Percentiles rank a stretch among this genome's conserved stretches.
These are phyloP conservation scores for Nomada goodeniana DNA, from an alignment of 2,888 invertebrate species.

Conservation along the genomic window DNA sequence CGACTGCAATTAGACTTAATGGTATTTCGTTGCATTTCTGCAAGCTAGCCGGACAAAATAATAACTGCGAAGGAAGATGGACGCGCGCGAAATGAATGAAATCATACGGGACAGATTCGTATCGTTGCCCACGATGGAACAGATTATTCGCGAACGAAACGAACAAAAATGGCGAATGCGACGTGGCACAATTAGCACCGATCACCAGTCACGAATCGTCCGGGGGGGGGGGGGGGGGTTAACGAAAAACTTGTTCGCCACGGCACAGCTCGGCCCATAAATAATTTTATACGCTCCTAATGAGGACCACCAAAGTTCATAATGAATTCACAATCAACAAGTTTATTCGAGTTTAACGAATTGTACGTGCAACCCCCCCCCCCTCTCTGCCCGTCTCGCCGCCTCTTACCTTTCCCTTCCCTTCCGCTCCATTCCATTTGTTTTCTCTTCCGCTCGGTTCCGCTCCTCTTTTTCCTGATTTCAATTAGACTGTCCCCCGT, in stretches of 20 bases:
- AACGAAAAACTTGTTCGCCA: constrained; percentile 48
- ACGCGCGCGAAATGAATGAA: too few species aligned
- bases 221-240: constrained; percentile 8
- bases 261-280: constrained; percentile 42
- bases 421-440: background rate
- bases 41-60: background rate
- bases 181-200: constrained; percentile 49
- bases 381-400: background rate
- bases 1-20: background rate
- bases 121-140: background rate
- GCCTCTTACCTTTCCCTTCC: background rate
- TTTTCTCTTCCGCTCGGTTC: background rate
- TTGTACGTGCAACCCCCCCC: constrained; percentile 21
- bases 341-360: constrained; percentile 64
- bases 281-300: constrained; percentile 65
- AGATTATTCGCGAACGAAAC: background rate
- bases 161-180: constrained; percentile 24
- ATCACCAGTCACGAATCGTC: constrained; percentile 55
- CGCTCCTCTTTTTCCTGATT: background rate
- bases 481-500: background rate
- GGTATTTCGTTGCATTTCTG: background rate
- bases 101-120: too few species aligned
- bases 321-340: constrained; percentile 65
- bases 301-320: constrained; percentile 59
- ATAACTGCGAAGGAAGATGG: too few species aligned